Evolutionary conservation across 2,888 invertebrate species (phyloP).

Genomic region (Meiosimyza decipiens): DNA sequence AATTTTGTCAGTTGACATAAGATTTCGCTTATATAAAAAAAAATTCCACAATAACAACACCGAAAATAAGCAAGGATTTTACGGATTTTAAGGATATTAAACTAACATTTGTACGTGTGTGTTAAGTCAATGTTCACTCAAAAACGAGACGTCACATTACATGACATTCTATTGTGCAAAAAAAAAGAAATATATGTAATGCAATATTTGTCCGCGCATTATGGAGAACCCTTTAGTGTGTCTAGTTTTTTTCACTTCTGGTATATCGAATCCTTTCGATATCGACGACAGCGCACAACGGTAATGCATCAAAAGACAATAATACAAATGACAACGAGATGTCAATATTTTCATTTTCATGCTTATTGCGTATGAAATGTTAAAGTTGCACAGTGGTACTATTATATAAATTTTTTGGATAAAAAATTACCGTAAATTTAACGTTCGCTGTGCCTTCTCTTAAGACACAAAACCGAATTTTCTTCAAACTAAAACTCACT

Average conservation of each 20-base stretch:
- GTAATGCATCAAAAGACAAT: slow-evolving; percentile 25
- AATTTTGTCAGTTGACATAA: slow-evolving; percentile 57
- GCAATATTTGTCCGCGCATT: neutral
- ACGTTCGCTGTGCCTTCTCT: too few relatives aligned
- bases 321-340: slow-evolving; percentile 21
- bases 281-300: neutral
- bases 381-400: too few relatives aligned
- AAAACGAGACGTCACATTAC: neutral
- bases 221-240: too few relatives aligned
- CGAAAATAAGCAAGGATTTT: neutral
- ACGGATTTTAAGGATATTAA: slow-evolving; percentile 8
- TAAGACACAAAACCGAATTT: too few relatives aligned
- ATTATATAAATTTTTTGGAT: too few relatives aligned
- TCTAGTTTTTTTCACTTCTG: neutral
- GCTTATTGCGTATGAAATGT: neutral
- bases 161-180: neutral
- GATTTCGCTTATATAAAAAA: slow-evolving; percentile 52
- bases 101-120: neutral
- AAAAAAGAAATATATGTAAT: slow-evolving; percentile 12
- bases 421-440: too few relatives aligned
- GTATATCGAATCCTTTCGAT: slow-evolving; percentile 8
- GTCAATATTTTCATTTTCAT: slow-evolving; percentile 15
- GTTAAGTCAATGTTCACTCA: slow-evolving; percentile 13
- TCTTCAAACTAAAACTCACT: too few relatives aligned
- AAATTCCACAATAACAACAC: neutral